Evolutionary conservation across 2,113 vertebrate species (phyloP).

Genomic region (Pampusana beccarii): DNA sequence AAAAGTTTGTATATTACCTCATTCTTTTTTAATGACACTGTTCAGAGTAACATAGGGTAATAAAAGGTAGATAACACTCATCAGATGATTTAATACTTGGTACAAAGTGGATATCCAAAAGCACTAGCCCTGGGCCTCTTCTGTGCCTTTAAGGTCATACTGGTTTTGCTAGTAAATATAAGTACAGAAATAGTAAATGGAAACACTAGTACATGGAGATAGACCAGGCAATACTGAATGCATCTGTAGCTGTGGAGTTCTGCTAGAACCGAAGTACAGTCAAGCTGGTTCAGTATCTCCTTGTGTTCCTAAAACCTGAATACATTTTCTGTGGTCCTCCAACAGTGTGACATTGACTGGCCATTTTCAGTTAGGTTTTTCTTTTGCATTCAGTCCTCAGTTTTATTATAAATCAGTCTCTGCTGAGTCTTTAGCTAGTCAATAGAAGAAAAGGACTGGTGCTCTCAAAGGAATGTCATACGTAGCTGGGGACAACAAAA

Average conservation of each 20-base stretch:
- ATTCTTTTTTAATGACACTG: neutral
- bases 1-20: neutral
- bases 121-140: neutral
- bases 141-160: neutral
- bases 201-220: neutral
- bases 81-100: neutral
- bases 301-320: neutral
- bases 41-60: neutral
- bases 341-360: neutral
- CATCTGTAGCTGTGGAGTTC: neutral
- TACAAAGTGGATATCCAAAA: neutral
- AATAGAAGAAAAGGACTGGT: neutral
- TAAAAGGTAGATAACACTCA: neutral
- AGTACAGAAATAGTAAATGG: neutral
- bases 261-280: neutral
- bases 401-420: neutral
- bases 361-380: neutral
- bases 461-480: neutral
- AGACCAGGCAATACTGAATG: neutral
- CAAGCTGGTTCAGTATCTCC: neutral
- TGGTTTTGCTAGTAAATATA: neutral
- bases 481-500: neutral
- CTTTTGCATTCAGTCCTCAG: neutral
- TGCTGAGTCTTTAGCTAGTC: neutral
- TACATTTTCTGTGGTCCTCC: neutral